Conservation (phyloP, 2,797 vertebrate genomes). For the Zalophus californianus region DNA sequence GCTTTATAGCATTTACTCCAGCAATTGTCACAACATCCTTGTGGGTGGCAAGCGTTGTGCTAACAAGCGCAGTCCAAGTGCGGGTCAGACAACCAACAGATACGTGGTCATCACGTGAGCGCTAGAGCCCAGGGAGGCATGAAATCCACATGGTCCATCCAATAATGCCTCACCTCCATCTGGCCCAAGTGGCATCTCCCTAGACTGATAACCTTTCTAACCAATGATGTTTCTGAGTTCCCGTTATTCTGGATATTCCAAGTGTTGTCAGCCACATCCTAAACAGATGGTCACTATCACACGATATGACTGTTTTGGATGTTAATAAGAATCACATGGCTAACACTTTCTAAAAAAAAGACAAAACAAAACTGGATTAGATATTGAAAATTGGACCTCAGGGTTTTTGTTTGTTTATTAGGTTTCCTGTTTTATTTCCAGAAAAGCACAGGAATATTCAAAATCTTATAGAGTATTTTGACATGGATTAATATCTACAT, state of each 20-base stretch:
- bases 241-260: constrained; percentile 30
- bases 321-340: constrained; percentile 58
- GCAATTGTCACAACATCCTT: constrained; percentile 51
- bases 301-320: constrained; percentile 60
- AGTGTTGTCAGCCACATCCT: constrained; percentile 32
- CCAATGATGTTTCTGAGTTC: background rate
- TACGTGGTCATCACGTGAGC: background rate
- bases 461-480: constrained; percentile 40
- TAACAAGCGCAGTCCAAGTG: background rate
- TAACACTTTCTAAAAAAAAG: constrained; percentile 53
- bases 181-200: background rate
- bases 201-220: background rate
- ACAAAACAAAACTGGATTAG: constrained; percentile 25
- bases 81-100: background rate
- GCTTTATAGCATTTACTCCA: background rate
- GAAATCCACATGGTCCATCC: background rate
- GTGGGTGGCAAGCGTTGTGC: constrained; percentile 27
- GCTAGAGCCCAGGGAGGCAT: background rate
- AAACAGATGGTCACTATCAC: constrained; percentile 76
- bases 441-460: constrained; percentile 39
- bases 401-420: constrained; percentile 29
- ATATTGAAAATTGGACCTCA: constrained; percentile 64
- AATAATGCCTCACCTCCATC: background rate
- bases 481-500: constrained; percentile 6
- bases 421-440: constrained; percentile 69